These are phyloP conservation scores for Germaria angustata DNA, from an alignment of 2,888 invertebrate genomes.

Conservation along the genomic window DNA sequence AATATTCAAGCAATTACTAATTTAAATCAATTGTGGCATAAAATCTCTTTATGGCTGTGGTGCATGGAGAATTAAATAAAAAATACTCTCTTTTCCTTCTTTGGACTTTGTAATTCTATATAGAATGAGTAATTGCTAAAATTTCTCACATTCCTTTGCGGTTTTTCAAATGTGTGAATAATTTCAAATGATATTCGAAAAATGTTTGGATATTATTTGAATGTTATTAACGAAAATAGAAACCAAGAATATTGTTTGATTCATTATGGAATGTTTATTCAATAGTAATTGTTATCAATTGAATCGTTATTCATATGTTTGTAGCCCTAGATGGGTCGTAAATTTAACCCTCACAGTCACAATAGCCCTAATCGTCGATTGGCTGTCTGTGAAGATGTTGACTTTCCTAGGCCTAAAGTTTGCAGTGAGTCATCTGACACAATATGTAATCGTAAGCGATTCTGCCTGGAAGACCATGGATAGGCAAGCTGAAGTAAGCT, in stretches of 20 bases:
- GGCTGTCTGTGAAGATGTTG: no score
- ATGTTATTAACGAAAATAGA: not conserved
- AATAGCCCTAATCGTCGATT: no score
- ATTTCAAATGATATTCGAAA: not conserved
- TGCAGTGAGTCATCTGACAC: no score
- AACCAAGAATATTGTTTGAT: not conserved
- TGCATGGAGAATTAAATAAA: not conserved
- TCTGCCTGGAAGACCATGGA: no score
- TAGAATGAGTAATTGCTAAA: not conserved
- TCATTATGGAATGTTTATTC: not conserved
- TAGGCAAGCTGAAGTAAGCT: no score
- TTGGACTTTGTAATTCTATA: not conserved
- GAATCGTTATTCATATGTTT: no score
- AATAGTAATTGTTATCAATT: no score
- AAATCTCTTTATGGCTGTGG: conserved; percentile 44
- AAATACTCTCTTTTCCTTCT: not conserved
- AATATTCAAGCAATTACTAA: conserved; percentile 46
- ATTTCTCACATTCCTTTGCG: conserved; percentile 15
- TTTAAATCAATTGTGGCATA: conserved; percentile 52
- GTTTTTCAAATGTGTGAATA: conserved; percentile 10
- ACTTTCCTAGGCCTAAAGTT: no score
- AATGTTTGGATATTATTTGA: not conserved
- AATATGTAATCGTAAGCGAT: no score
- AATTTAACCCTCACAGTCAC: no score
- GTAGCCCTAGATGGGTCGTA: no score